Conservation (phyloP, 2,888 invertebrate species). For the Nebria brevicollis region DNA sequence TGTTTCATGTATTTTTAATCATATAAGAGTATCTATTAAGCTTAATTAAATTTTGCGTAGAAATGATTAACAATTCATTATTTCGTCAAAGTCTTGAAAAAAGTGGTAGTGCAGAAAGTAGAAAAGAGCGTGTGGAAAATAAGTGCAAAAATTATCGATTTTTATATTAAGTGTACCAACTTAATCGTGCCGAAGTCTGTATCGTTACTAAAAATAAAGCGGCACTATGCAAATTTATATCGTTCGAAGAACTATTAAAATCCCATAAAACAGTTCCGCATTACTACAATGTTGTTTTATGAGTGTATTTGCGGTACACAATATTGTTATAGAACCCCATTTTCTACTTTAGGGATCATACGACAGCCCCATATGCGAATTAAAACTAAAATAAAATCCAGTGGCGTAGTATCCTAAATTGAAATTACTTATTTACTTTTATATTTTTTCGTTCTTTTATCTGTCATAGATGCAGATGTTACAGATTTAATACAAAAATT, state of each 20-base stretch:
- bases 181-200: not conserved
- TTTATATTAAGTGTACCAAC: not conserved
- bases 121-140: not conserved
- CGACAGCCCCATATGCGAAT: not conserved
- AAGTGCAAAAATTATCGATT: not conserved
- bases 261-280: slow-evolving; percentile 42
- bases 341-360: not conserved
- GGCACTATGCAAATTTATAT: slow-evolving; percentile 34
- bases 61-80: no score
- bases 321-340: not conserved
- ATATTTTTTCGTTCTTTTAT: no score
- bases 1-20: not conserved
- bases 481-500: no score
- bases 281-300: slow-evolving; percentile 38
- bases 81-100: no score
- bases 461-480: no score
- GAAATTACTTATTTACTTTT: not conserved
- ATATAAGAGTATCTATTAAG: no score
- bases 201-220: not conserved
- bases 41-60: no score
- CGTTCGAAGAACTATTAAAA: slow-evolving; percentile 45
- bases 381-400: not conserved
- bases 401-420: not conserved
- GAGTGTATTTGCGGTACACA: slow-evolving; percentile 29
- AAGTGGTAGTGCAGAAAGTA: no score